Evolutionary conservation across 2,888 invertebrate genomes (phyloP).

Genomic region (Andrena dorsata): DNA sequence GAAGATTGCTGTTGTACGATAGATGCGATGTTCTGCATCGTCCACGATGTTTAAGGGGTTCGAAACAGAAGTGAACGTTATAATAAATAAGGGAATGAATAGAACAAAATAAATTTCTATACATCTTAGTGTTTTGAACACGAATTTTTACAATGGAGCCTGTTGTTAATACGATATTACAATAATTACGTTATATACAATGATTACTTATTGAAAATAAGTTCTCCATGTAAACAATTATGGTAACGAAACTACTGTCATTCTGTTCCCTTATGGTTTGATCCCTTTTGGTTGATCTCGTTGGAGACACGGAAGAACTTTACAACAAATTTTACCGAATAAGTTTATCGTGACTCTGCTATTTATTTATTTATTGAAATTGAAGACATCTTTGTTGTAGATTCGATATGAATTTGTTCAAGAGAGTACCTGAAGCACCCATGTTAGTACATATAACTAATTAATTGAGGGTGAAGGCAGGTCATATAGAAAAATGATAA

Average conservation of each 20-base stretch:
- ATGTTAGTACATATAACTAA: constrained; percentile 38
- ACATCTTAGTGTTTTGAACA: not conserved
- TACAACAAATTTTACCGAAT: constrained; percentile 12
- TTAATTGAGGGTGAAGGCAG: constrained; percentile 31
- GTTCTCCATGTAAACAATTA: not conserved
- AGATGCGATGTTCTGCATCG: not conserved
- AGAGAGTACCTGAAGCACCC: constrained; percentile 62
- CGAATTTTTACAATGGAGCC: not conserved
- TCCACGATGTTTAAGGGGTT: not conserved
- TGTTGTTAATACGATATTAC: not conserved
- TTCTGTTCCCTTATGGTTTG: not conserved
- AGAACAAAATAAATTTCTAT: not conserved
- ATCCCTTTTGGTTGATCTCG: not conserved
- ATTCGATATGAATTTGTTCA: constrained; percentile 43
- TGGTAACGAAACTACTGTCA: not conserved
- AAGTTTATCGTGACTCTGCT: constrained; percentile 23
- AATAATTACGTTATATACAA: not conserved
- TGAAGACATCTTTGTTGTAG: constrained; percentile 37
- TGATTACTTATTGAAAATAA: not conserved
- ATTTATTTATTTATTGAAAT: constrained; percentile 59
- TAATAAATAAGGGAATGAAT: not conserved
- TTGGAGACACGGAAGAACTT: constrained; percentile 6
- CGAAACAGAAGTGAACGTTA: not conserved
- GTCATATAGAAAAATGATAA: constrained; percentile 39
- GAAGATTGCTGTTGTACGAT: constrained; percentile 7